Evolutionary conservation across 2,888 invertebrate genomes (phyloP).

Genomic region (Pyralis farinalis): DNA sequence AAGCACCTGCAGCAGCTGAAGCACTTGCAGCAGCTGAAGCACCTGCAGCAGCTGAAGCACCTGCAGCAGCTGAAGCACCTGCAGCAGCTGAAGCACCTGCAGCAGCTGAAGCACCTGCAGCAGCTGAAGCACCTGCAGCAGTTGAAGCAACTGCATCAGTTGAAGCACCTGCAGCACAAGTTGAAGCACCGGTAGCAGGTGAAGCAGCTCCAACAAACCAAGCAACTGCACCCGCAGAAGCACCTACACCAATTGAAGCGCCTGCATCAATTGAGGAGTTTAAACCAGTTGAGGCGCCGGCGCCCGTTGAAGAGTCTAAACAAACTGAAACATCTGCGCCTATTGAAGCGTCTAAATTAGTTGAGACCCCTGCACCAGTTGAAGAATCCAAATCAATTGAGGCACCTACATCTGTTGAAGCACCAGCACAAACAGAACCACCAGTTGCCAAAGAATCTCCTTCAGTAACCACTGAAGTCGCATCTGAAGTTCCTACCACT

Average conservation of each 20-base stretch:
- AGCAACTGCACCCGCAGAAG: too few relatives aligned
- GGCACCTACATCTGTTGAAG: slow-evolving; percentile 4
- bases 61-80: slow-evolving; percentile 8
- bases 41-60: slow-evolving; percentile 14
- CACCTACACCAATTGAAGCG: not conserved
- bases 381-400: slow-evolving; percentile 2
- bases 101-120: slow-evolving; percentile 19
- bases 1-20: slow-evolving; percentile 12
- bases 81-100: slow-evolving; percentile 18
- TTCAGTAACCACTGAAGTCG: slow-evolving; percentile 7
- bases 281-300: too few relatives aligned
- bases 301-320: too few relatives aligned
- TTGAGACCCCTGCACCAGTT: too few relatives aligned
- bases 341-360: too few relatives aligned
- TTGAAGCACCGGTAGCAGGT: too few relatives aligned
- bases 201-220: too few relatives aligned
- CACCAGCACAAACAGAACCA: slow-evolving; percentile 13
- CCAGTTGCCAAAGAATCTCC: slow-evolving; percentile 11
- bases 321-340: too few relatives aligned
- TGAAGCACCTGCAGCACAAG: not conserved
- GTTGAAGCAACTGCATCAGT: slow-evolving; percentile 4
- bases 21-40: slow-evolving; percentile 18
- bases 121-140: slow-evolving; percentile 19
- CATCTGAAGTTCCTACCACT: slow-evolving; percentile 10
- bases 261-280: too few relatives aligned